These are phyloP conservation scores for Coracopsis vasa DNA, from an alignment of 2,113 vertebrate genomes.

Conservation along the genomic window DNA sequence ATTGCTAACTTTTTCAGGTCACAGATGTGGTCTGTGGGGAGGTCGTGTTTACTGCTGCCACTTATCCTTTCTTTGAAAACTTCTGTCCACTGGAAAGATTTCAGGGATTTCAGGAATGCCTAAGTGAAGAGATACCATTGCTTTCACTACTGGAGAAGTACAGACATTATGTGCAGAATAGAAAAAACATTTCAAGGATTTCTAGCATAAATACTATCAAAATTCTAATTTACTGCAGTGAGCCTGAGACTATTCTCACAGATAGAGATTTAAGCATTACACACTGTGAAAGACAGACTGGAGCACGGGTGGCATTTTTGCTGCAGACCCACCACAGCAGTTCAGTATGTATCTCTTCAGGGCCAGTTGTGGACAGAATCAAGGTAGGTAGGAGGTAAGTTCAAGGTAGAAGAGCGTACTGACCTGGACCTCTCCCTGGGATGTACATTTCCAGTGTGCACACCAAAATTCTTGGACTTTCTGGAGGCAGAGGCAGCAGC, in stretches of 20 bases:
- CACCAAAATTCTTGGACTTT: not conserved
- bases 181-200: not conserved
- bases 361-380: not conserved
- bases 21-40: not conserved
- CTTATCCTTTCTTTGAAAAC: not conserved
- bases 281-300: not conserved
- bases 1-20: not conserved
- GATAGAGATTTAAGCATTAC: not conserved
- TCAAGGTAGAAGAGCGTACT: not conserved
- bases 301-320: not conserved
- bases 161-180: fast-evolving
- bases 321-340: not conserved
- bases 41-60: not conserved
- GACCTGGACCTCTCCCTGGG: not conserved
- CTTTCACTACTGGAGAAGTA: not conserved
- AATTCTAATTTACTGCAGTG: not conserved
- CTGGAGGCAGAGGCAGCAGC: not conserved
- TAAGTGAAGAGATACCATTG: not conserved
- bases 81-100: not conserved
- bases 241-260: not conserved
- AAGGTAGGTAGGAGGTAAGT: not conserved
- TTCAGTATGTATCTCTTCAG: not conserved
- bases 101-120: not conserved
- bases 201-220: not conserved
- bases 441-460: not conserved